These are phyloP conservation scores for Alces alces DNA, from an alignment of 2,113 vertebrate species.

Conservation along the genomic window DNA sequence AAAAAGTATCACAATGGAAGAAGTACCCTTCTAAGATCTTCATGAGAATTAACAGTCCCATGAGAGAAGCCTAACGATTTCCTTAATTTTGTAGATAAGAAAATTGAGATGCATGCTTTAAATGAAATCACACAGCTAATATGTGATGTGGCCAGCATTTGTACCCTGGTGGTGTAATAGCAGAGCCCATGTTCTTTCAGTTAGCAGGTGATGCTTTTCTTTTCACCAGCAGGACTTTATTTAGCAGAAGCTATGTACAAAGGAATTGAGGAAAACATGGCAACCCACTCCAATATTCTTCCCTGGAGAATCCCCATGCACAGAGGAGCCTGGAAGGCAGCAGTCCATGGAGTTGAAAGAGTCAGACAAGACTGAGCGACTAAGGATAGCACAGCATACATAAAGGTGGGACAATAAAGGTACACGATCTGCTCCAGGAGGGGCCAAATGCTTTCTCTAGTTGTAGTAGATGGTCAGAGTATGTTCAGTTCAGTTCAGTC, in stretches of 20 bases:
- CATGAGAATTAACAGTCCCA: background rate
- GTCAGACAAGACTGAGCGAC: background rate
- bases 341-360: background rate
- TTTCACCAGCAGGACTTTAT: background rate
- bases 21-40: background rate
- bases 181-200: background rate
- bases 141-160: background rate
- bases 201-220: background rate
- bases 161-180: background rate
- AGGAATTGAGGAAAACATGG: background rate
- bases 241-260: background rate
- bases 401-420: background rate
- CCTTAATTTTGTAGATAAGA: background rate
- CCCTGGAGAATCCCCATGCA: background rate
- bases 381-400: background rate
- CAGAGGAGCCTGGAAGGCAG: background rate
- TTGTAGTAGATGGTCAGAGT: background rate
- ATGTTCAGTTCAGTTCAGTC: background rate
- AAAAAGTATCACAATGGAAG: background rate
- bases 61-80: background rate
- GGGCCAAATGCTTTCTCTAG: background rate
- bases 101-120: background rate
- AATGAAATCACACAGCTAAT: background rate
- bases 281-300: background rate
- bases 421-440: background rate